Evolutionary conservation across 2,888 invertebrate species (phyloP).

Genomic region (Leptarthrus brevirostris): DNA sequence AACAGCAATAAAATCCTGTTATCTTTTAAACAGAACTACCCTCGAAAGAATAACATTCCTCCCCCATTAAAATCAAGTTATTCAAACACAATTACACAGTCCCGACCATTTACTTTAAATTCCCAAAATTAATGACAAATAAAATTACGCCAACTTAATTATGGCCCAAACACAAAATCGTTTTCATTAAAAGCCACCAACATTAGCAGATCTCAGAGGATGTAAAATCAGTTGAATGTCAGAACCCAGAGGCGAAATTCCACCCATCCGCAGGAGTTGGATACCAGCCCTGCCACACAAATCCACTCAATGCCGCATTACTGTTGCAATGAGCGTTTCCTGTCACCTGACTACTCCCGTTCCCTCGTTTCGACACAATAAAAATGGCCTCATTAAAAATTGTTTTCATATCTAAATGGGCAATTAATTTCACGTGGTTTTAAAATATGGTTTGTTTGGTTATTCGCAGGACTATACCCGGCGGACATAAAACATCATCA

Average conservation of each 20-base stretch:
- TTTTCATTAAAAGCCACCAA: slow-evolving; percentile 32
- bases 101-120: neutral
- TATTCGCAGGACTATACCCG: slow-evolving; percentile 43
- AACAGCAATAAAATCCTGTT: slow-evolving; percentile 12
- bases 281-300: neutral
- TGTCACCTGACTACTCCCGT: neutral
- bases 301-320: neutral
- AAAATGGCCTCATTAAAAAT: slow-evolving; percentile 48
- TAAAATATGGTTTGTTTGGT: slow-evolving; percentile 48
- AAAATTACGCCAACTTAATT: slow-evolving; percentile 44
- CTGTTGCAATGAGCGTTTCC: neutral
- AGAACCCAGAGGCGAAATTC: neutral
- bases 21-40: slow-evolving; percentile 19
- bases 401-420: slow-evolving; percentile 49
- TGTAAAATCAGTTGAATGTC: neutral
- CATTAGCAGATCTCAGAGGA: slow-evolving; percentile 23
- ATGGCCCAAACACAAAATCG: slow-evolving; percentile 29
- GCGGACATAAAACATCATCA: slow-evolving; percentile 44
- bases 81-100: slow-evolving; percentile 22
- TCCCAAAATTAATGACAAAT: slow-evolving; percentile 38
- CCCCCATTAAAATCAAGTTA: slow-evolving; percentile 16
- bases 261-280: neutral
- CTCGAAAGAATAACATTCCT: slow-evolving; percentile 31
- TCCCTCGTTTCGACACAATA: slow-evolving; percentile 21
- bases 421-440: slow-evolving; percentile 48